Conservation (phyloP, 1,140 invertebrate species). For the Drosophila ananassae region DNA sequence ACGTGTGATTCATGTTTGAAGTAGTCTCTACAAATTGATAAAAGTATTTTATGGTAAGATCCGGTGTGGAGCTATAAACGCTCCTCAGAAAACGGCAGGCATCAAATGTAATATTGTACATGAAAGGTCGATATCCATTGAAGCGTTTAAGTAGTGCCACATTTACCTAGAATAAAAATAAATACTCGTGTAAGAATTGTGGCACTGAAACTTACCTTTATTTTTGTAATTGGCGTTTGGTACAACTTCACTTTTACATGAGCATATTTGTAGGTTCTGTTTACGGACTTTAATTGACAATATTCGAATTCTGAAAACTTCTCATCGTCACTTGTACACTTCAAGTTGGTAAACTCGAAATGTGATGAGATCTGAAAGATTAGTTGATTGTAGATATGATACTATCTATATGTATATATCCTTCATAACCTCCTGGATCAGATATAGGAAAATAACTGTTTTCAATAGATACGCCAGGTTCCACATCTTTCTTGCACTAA, state of each 20-base stretch:
- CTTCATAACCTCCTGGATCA: neutral
- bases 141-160: neutral
- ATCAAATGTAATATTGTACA: slow-evolving; percentile 16
- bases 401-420: neutral
- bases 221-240: neutral
- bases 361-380: slow-evolving; percentile 3
- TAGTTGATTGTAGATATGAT: too few relatives aligned
- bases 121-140: slow-evolving; percentile 22
- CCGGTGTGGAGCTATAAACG: too few relatives aligned
- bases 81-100: slow-evolving; percentile 9
- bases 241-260: neutral
- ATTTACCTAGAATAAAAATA: neutral
- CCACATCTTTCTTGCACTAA: too few relatives aligned
- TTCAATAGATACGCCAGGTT: too few relatives aligned
- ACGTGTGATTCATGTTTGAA: slow-evolving; percentile 3
- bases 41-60: too few relatives aligned
- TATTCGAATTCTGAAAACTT: slow-evolving; percentile 5
- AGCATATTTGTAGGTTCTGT: slow-evolving; percentile 25
- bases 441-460: neutral
- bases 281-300: slow-evolving; percentile 16
- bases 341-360: slow-evolving; percentile 24
- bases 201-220: neutral
- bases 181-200: neutral
- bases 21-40: neutral
- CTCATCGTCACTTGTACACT: slow-evolving; percentile 1